Percentiles rank a stretch among this genome's conserved stretches.
These are phyloP conservation scores for Bufo bufo DNA, from an alignment of 2,113 vertebrate genomes.

Conservation along the genomic window DNA sequence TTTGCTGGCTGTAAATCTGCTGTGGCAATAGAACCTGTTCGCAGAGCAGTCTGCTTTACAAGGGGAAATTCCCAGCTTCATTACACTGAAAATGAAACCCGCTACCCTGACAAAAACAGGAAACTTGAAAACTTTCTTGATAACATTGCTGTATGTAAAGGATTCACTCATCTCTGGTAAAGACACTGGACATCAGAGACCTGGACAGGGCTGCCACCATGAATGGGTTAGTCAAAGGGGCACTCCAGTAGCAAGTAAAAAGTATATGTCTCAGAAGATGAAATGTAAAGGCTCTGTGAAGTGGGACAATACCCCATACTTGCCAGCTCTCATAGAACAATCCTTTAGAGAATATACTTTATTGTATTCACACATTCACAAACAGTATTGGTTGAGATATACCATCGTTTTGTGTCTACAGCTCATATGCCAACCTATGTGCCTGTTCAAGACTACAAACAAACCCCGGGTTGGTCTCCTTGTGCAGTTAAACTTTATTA, in stretches of 20 bases:
- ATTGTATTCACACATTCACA: too few relatives aligned
- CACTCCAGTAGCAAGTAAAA: background rate
- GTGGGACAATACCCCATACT: too few relatives aligned
- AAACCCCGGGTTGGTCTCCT: too few relatives aligned
- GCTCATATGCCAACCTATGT: too few relatives aligned
- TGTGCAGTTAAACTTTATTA: too few relatives aligned
- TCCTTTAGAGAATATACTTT: too few relatives aligned
- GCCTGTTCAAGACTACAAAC: too few relatives aligned
- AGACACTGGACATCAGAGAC: background rate
- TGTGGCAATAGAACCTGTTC: background rate
- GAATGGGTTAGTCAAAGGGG: background rate
- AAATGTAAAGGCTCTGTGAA: background rate
- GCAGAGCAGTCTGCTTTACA: background rate
- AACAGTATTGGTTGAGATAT: too few relatives aligned
- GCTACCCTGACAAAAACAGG: slow-evolving; percentile 44
- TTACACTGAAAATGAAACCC: slow-evolving; percentile 40
- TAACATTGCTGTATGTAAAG: background rate
- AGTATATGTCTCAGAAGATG: background rate
- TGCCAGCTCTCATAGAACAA: too few relatives aligned
- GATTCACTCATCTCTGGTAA: background rate
- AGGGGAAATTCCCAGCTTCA: slow-evolving; percentile 47
- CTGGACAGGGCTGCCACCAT: background rate
- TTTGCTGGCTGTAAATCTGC: background rate
- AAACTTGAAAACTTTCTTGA: slow-evolving; percentile 22
- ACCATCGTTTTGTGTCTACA: too few relatives aligned